Evolutionary conservation across 1,140 invertebrate genomes (phyloP), one percentile per base, ranked within the genome.

Genomic region (Branchinecta lynchi): DNA sequence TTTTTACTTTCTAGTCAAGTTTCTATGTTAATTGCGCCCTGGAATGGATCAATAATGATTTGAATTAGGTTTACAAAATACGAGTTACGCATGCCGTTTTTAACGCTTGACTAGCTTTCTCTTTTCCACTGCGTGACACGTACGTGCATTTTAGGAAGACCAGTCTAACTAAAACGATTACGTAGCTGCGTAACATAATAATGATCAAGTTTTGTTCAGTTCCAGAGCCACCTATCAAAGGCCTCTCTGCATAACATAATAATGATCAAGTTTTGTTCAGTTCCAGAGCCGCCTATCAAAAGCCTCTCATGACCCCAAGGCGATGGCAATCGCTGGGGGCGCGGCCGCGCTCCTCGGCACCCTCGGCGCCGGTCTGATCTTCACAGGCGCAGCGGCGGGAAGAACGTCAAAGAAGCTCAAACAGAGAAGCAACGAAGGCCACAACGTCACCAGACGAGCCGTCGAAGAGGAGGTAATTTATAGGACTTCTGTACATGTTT

Each of bases 281-380:
- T 60, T 60, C 51, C 51, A 60, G 17, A 60, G 51, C 51, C 51
- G 51, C 12, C 12, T 60, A 15, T 60, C 51, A 60, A 60, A 60
- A 60, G 51, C 51, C 12, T 60, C 51, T 1, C 12, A 20, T 60
- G 51, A 60, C 17, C n/a, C 87, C 87, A 32, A 86, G 87, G 7
- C 76, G 89, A 17, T 87, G 87, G 9, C 78, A 89, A 85, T 90
- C 70, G 88, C 87, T 20, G 87, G 88, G 1, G 89, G 88, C 6
- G 87, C 88, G 12, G 87, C 88, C 8, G 79, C 89, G 7, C 87
- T 88, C 2, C 81, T 90, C 3, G 88, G 88, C 21, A 88, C 88
- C 0, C 86, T 89, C 0, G 88, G 88, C 3, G 84, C 89, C 45
- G 87, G 87, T 7, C 32, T 67, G 20, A 44, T 51, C 45, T 21